Conservation (phyloP, 2,797 vertebrate species). For the Hippoglossus hippoglossus region DNA sequence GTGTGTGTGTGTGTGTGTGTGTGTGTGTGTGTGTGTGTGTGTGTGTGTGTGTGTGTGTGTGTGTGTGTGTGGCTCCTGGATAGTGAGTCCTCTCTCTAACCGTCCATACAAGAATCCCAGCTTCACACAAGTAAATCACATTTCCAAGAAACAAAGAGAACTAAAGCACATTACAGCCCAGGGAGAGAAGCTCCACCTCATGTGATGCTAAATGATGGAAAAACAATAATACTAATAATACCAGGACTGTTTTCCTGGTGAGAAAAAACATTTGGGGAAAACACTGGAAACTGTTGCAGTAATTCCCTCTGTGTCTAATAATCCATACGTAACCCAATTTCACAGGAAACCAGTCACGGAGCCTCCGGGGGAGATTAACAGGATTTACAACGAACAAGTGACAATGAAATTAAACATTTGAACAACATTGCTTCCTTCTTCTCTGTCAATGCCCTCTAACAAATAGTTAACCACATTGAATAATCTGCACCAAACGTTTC, state of each 20-base stretch:
- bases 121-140: conserved; percentile 55
- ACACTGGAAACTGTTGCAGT: neutral
- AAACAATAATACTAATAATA: conserved; percentile 23
- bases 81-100: neutral
- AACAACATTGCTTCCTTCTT: neutral
- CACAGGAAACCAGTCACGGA: conserved; percentile 18
- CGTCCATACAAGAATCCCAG: conserved; percentile 13
- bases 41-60: conserved; percentile 5
- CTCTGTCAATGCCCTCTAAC: neutral
- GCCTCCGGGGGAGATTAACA: conserved; percentile 31
- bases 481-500: too few species aligned
- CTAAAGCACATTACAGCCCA: conserved; percentile 15
- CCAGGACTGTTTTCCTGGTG: neutral
- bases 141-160: conserved; percentile 44
- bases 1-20: conserved; percentile 7
- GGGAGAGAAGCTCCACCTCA: conserved; percentile 19
- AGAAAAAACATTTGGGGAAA: conserved; percentile 16
- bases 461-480: too few species aligned
- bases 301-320: conserved; percentile 40
- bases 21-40: conserved; percentile 6
- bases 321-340: conserved; percentile 32
- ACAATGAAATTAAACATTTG: neutral
- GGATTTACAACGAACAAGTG: neutral
- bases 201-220: conserved; percentile 7
- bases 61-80: conserved; percentile 5